Base-by-base conservation (phyloP, 2,113 vertebrate species). In the Macrotis lagotis region DNA sequence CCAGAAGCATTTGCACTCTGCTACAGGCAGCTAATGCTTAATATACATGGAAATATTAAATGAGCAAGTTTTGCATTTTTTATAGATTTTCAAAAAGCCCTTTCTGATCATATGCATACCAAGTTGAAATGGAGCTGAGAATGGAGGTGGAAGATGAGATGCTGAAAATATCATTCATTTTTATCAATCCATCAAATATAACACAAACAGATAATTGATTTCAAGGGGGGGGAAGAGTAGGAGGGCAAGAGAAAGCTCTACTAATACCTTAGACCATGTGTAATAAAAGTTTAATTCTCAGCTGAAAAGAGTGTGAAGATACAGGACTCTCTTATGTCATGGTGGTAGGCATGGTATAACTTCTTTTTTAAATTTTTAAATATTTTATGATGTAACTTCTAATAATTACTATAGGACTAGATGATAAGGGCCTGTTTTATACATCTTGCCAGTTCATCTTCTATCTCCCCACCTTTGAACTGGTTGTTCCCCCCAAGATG, bases 31-130 rank as follows among this genome's bases (percentile, higher is more conserved):
- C 59, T 44, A 91, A 25, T 66, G 91, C 92, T 59, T 95, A 97
- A 91, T 95, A 94, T 91, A 88, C 51, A 59, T 14, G 47, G 26
- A 91, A 89, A 92, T 52, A 25, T 90, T 93, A 55, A 9, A 44
- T 83, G 48, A 25, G 47, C 89, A 44, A 24, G 14, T 28, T 95
- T 25, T 28, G n/a, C 93, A 49, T 74, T 91, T 47, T 92, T 89
- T 53, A 93, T 90, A 8, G 74, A 92, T 94, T 96, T 95, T 93
- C 48, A 48, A 16, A 95, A 89, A 95, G 74, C 53, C 90, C 51
- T 90, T 48, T 92, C 51, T 44, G 26, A 92, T 95, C 88, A 28
- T 49, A 93, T 83, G 48, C 16, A 95, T 50, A 92, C 96, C 48
- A 95, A 50, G n/a, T 37, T 44, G 91, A 91, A 95, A 52, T 94